Evolutionary conservation across 1,140 invertebrate species (phyloP).

Genomic region (Macrosteles quadrilineatus): DNA sequence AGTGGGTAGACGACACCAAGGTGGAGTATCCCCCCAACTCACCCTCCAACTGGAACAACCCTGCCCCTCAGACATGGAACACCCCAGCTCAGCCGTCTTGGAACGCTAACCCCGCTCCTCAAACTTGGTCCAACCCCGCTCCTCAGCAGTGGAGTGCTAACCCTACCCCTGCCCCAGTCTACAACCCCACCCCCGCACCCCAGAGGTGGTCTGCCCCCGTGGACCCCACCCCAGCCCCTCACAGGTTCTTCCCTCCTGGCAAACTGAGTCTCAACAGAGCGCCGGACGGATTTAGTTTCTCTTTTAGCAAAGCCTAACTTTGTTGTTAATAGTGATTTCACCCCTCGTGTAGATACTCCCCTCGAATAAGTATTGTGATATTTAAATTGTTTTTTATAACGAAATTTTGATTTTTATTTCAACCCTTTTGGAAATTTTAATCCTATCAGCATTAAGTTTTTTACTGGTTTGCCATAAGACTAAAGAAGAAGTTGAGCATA

Average conservation of each 20-base stretch:
- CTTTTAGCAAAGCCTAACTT: conserved; percentile 63
- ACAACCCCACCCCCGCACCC: conserved; percentile 46
- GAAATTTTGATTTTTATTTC: neutral
- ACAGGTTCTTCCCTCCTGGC: conserved; percentile 76
- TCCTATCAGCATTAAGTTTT: no score
- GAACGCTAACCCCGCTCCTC: conserved; percentile 20
- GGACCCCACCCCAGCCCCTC: conserved; percentile 61
- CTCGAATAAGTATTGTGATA: neutral
- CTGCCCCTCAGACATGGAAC: conserved; percentile 29
- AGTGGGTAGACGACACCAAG: conserved; percentile 27
- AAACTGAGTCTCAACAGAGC: conserved; percentile 80
- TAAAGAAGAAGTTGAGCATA: no score
- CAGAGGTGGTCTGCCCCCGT: conserved; percentile 31
- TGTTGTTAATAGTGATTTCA: neutral
- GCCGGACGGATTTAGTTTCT: conserved; percentile 81
- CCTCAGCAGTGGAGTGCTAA: conserved; percentile 30
- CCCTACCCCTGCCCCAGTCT: conserved; percentile 48
- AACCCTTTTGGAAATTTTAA: no score
- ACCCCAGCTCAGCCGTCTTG: conserved; percentile 15
- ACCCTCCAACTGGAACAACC: neutral
- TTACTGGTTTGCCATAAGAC: no score
- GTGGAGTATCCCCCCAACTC: conserved; percentile 15
- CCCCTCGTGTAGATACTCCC: neutral
- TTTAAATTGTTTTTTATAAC: conserved; percentile 28
- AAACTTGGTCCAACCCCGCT: conserved; percentile 9